These are phyloP conservation scores for Moxostoma hubbsi DNA, from an alignment of 2,797 vertebrate species.

Conservation along the genomic window DNA sequence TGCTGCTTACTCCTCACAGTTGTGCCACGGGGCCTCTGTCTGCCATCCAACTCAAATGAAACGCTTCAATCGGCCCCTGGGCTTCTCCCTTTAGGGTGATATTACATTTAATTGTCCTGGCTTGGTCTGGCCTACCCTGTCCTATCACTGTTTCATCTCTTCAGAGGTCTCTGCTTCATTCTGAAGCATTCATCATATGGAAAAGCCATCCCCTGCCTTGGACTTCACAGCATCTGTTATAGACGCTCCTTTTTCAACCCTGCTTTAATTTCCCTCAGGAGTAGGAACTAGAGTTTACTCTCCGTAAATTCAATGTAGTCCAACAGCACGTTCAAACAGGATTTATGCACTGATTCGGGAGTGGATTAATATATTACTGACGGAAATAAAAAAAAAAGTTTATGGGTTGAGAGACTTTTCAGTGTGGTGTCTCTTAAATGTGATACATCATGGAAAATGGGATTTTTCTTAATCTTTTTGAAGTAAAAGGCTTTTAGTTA, in stretches of 20 bases:
- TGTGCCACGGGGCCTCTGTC: background rate
- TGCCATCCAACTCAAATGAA: conserved; percentile 46
- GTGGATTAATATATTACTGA: conserved; percentile 38
- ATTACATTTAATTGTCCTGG: conserved; percentile 71
- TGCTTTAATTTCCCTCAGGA: conserved; percentile 74
- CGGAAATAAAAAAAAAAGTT: background rate
- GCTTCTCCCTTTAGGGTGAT: conserved; percentile 57
- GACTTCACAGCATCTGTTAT: conserved; percentile 50
- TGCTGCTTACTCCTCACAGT: background rate
- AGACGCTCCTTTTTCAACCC: conserved; percentile 65
- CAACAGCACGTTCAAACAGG: conserved; percentile 43
- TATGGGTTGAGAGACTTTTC: background rate
- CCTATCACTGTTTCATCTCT: conserved; percentile 11
- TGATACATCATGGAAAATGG: background rate
- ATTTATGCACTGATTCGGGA: conserved; percentile 56
- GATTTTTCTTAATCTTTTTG: background rate
- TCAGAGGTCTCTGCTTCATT: conserved; percentile 2
- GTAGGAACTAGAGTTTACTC: conserved; percentile 56
- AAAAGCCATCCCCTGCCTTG: background rate
- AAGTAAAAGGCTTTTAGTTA: too few species aligned
- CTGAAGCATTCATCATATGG: conserved; percentile 20
- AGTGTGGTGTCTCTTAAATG: background rate
- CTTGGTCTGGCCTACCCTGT: conserved; percentile 58
- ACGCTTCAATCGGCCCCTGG: conserved; percentile 12
- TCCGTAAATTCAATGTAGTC: conserved; percentile 62